Evolutionary conservation across 2,797 vertebrate species (phyloP).

Genomic region (Sebastolobus alascanus): DNA sequence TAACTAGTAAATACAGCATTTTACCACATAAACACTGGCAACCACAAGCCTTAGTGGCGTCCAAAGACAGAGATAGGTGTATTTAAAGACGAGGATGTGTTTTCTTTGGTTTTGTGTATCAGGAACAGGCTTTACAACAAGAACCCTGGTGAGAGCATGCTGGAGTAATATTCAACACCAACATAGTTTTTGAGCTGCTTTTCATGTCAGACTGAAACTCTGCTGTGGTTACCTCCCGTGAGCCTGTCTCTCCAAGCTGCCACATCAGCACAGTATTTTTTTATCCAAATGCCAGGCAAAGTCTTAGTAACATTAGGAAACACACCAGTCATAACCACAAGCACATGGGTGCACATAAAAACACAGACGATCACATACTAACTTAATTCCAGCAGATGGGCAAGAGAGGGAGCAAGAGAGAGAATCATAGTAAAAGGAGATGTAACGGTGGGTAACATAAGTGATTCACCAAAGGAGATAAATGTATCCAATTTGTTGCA

Average conservation of each 20-base stretch:
- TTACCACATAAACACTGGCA: slow-evolving; percentile 56
- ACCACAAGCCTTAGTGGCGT: slow-evolving; percentile 25
- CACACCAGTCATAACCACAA: slow-evolving; percentile 57
- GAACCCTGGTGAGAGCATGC: slow-evolving; percentile 29
- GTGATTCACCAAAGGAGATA: slow-evolving; percentile 13
- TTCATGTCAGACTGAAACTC: slow-evolving; percentile 40
- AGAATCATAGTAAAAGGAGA: slow-evolving; percentile 10
- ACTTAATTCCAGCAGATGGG: slow-evolving; percentile 48
- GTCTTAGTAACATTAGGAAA: slow-evolving; percentile 60
- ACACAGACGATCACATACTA: slow-evolving; percentile 40
- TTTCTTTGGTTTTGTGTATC: slow-evolving; percentile 44
- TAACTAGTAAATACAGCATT: slow-evolving; percentile 56
- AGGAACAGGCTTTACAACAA: slow-evolving; percentile 41
- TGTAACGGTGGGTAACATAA: slow-evolving; percentile 17
- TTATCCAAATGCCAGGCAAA: slow-evolving; percentile 48
- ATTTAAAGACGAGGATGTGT: slow-evolving; percentile 42
- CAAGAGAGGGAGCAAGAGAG: neutral
- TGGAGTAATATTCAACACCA: slow-evolving; percentile 46
- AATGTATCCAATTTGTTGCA: slow-evolving; percentile 17
- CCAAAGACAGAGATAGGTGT: slow-evolving; percentile 36
- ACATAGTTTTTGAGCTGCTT: slow-evolving; percentile 36
- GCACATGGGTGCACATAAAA: slow-evolving; percentile 56
- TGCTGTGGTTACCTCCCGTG: slow-evolving; percentile 63
- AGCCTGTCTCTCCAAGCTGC: slow-evolving; percentile 50
- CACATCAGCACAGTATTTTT: slow-evolving; percentile 61